A percentile compares a stretch with the other conserved stretches of the same genome.
These are phyloP conservation scores for Siniperca obscura DNA, from an alignment of 2,797 vertebrate genomes.

Conservation along the genomic window DNA sequence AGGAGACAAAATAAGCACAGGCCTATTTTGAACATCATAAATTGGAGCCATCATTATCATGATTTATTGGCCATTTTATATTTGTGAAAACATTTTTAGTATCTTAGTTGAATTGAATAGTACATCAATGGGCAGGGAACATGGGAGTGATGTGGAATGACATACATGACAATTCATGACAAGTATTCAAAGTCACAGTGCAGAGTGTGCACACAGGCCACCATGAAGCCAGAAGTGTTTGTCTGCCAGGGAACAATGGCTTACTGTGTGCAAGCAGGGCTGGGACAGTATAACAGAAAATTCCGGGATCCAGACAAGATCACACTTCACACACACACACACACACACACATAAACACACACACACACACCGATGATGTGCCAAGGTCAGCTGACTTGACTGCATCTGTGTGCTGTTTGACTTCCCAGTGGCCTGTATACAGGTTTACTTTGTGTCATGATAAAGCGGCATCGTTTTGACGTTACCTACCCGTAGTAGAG, in stretches of 20 bases:
- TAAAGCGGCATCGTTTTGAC: slow-evolving; percentile 31
- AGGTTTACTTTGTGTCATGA: slow-evolving; percentile 42
- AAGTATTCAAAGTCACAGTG: slow-evolving; percentile 34
- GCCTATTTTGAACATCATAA: not conserved
- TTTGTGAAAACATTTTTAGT: not conserved
- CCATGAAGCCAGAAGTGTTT: slow-evolving; percentile 26
- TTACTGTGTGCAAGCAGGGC: slow-evolving; percentile 55
- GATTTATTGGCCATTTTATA: not conserved
- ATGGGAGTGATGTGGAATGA: not conserved
- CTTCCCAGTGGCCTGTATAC: slow-evolving; percentile 24
- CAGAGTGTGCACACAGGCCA: slow-evolving; percentile 8
- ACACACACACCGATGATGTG: slow-evolving; percentile 38
- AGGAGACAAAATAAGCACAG: not conserved
- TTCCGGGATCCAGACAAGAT: slow-evolving; percentile 60
- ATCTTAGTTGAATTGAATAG: not conserved
- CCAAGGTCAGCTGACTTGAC: slow-evolving; percentile 69
- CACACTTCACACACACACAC: slow-evolving; percentile 27
- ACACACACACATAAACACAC: slow-evolving; percentile 18
- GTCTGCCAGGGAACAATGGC: slow-evolving; percentile 59
- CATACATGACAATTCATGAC: slow-evolving; percentile 11
- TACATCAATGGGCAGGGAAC: not conserved
- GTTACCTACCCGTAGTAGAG: slow-evolving; percentile 40
- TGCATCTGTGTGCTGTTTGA: slow-evolving; percentile 55
- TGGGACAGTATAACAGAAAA: slow-evolving; percentile 49
- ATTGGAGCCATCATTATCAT: not conserved